phyloP scores from a whole-genome alignment of 2,113 vertebrate species.

The Colossoma macropomum region DNA sequence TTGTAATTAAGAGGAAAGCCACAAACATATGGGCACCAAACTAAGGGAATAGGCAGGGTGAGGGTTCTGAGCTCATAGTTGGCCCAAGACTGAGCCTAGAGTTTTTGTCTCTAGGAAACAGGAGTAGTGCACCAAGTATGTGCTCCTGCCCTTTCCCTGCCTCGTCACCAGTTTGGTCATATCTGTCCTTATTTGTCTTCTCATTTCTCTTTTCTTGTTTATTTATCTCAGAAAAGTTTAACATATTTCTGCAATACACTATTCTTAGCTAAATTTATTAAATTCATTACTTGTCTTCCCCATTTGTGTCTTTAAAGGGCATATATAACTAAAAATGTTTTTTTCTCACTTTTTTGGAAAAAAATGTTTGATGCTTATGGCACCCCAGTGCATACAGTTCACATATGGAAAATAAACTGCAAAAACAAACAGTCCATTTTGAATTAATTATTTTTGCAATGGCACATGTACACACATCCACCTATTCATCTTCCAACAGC shows the following conservation, averaged over 20 bases:
- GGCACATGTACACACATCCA: no score
- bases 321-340: no score
- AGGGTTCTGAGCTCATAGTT: constrained; percentile 50
- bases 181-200: constrained; percentile 42
- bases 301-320: no score
- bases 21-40: constrained; percentile 26
- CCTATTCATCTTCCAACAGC: no score
- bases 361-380: no score
- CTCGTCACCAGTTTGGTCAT: constrained; percentile 26
- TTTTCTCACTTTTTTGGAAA: neutral
- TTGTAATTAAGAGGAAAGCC: neutral
- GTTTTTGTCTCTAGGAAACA: constrained; percentile 38
- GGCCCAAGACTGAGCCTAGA: constrained; percentile 25
- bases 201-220: constrained; percentile 21
- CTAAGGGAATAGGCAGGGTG: constrained; percentile 18
- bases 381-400: no score
- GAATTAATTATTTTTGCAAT: no score
- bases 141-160: constrained; percentile 17
- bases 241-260: neutral
- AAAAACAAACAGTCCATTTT: no score
- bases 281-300: neutral
- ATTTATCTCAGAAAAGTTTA: no score
- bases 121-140: constrained; percentile 18
- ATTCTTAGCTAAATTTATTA: no score
- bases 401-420: no score